Evolutionary conservation across 2,888 invertebrate species (phyloP).

Genomic region (Heliconius erato): DNA sequence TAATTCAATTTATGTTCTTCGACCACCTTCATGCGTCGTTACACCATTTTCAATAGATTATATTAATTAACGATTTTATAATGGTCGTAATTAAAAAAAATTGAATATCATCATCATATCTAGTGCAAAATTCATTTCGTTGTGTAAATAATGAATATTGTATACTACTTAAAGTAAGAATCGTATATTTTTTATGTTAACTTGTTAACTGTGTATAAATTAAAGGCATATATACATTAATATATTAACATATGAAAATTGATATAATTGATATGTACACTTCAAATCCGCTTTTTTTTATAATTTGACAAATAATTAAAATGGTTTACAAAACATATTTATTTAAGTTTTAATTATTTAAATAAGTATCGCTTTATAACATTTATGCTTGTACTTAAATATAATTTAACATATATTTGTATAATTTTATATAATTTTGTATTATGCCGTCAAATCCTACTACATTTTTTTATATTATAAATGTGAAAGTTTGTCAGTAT

Average conservation of each 20-base stretch:
- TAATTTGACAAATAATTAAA: too few relatives aligned
- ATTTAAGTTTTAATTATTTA: not conserved
- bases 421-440: not conserved
- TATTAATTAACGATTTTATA: not conserved
- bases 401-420: not conserved
- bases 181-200: constrained; percentile 13
- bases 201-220: not conserved
- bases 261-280: not conserved
- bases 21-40: too few relatives aligned
- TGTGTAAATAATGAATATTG: not conserved
- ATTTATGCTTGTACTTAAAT: not conserved
- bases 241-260: not conserved
- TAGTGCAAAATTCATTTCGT: constrained; percentile 3
- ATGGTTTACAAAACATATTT: not conserved
- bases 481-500: too few relatives aligned
- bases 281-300: not conserved
- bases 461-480: too few relatives aligned
- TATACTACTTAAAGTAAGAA: not conserved
- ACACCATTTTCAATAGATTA: too few relatives aligned
- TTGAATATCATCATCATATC: constrained; percentile 31
- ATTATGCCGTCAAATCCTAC: not conserved
- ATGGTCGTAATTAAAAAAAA: not conserved
- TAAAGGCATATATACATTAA: not conserved
- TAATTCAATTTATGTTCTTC: too few relatives aligned
- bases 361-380: not conserved